Evolutionary conservation across 2,797 vertebrate species (phyloP), one percentile per base, ranked within the genome.

Genomic region (Rhinichthys osculus): DNA sequence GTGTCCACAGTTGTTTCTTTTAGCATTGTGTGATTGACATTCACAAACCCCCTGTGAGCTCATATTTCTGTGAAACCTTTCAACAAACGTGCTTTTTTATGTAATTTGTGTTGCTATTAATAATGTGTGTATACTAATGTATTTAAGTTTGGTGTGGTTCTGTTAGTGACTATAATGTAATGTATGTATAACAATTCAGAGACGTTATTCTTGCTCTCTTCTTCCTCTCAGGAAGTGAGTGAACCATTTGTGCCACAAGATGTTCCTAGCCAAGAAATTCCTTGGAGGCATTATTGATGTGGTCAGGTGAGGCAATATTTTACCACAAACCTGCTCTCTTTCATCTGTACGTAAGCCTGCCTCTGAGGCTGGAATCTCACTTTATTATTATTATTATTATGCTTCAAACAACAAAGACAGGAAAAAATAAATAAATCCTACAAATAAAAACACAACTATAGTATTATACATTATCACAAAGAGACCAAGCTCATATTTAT

Each of bases 221-320:
- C 23, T 27, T 78, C 3, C 23, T 21, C 23, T 64, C 66, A n/a
- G 59, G 59, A 30, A 44, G 7, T 67, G 47, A 82, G 44, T 79
- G 35, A 66, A 40, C 70, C 84, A 86, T 64, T 73, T 81, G 69
- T 73, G 82, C 85, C 83, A 35, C 8, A 90, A 84, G 27, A 96
- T 96, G 95, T 93, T 90, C 88, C 9, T 91, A 23, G 89, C 88
- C 21, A 91, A 89, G 70, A 88, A 85, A 21, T 8, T 95, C 0
- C 3, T 96, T 0, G 44, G 91, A n/a, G 94, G 94, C 66, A 0
- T 96, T 71, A 83, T 95, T 35, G 90, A 95, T 89, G 94, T 88
- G 76, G 91, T 94, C 82, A 92, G 95, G 95, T 96, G 14, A 94
- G 93, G 82, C 70, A 71, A 3, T 19, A 67, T 64, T 44, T 78